phyloP scores from a whole-genome alignment of 2,113 vertebrate genomes.

The Scalopus aquaticus region DNA sequence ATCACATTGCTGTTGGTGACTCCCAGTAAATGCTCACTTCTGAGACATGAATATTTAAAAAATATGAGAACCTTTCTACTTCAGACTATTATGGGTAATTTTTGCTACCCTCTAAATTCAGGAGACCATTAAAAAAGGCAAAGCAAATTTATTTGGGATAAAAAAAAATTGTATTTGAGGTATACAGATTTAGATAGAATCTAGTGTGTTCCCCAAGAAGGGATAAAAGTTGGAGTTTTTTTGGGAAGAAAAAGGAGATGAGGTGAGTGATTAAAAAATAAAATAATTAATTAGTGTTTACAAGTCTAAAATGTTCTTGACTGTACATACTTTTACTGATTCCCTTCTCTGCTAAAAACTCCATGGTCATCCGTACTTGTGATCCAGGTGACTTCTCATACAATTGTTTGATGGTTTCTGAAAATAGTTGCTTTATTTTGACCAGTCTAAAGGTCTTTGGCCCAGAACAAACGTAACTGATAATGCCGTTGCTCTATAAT shows the following conservation, averaged over 20 bases:
- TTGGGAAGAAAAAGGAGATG: not conserved
- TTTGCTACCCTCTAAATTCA: not conserved
- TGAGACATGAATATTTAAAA: not conserved
- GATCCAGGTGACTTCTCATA: not conserved
- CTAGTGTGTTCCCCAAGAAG: not conserved
- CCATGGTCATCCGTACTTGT: not conserved
- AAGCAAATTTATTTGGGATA: not conserved
- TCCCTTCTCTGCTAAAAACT: not conserved
- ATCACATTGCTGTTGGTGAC: not conserved
- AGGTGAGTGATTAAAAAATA: not conserved
- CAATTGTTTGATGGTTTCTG: not conserved
- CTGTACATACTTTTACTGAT: not conserved
- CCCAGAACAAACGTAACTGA: not conserved
- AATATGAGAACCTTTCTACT: not conserved
- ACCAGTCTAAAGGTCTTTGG: not conserved
- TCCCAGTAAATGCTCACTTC: not conserved
- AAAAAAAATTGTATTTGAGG: not conserved
- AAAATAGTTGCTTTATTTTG: not conserved
- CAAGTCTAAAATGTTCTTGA: not conserved
- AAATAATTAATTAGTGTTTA: not conserved
- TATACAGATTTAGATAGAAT: not conserved
- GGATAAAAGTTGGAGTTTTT: not conserved
- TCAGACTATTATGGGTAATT: not conserved
- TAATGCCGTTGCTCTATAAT: not conserved
- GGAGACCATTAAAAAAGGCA: not conserved